Base-by-base conservation (phyloP, 23 tunicate species). In the Diplosoma virens region DNA sequence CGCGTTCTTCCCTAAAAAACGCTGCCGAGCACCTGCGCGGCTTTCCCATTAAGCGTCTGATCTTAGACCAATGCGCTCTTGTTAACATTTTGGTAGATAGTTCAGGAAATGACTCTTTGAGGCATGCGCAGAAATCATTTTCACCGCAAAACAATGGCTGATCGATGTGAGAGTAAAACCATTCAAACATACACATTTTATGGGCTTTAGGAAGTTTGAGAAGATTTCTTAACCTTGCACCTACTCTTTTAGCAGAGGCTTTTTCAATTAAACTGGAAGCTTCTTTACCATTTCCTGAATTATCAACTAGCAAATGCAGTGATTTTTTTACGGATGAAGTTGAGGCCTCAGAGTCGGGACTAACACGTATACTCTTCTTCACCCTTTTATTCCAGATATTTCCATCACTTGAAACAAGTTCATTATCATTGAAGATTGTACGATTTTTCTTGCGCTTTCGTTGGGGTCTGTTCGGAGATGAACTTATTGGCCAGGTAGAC, bases 121-220 rank as follows among this genome's bases (percentile, higher is more conserved):
- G 36, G 70, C 97, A 92, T 41, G 85, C 30, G 30, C 90, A 81
- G 45, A 92, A 92, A 48, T 92, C 97, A 36, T 80, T 85, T 37
- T 92, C 92, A 22, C 92, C 91, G 0, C 59, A 41, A 37, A 89
- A 89, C 54, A 89, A 37, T 1, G 78, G 73, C 46, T 67, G 50
- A 66, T 90, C 97, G 7, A 90, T 41, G 50, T 90, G 82, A n/a
- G 97, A 90, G 47, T 84, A 90, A 75, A 90, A 90, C 97, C 97
- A 90, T 59, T 90, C 97, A 33, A 31, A 90, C 84, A 90, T 81
- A 45, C 97, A 90, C 97, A 90, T 84, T 46, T 90, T 90, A 47
- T 90, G 97, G 22, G 97, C 97, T 75, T 90, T 90, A 1, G 97
- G 97, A 1, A 90, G 74, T 68, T 90, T 90, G 16, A 90, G 74